Base-by-base conservation (phyloP, 1,140 invertebrate species). In the Lepidotrigona ventralis region DNA sequence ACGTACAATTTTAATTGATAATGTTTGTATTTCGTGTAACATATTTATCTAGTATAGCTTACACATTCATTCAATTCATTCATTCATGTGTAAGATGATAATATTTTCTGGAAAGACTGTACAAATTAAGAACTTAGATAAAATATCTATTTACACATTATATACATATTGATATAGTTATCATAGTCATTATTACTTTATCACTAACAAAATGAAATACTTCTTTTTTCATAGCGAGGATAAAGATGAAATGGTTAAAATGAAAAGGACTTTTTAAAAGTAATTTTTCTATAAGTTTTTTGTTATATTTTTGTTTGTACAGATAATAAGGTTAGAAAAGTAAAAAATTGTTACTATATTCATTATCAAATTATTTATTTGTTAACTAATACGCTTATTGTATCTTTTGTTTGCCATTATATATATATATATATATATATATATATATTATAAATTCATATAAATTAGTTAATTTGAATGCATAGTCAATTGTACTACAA, bases 341-440 rank as follows among this genome's bases (percentile, higher is more conserved):
- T 4, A 46, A 46, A 70, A 70, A 46, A 6, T 11, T 74, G 21
- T 74, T 74, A 33, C 15, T 15, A 56, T 17, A 15, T 23, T 56
- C 1, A 74, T 2, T 33, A 54, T 74, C 1, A 60, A 75, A n/a
- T 69, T 26, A 64, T 75, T 64, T 72, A 46, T 79, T 51, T 39
- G 54, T 66, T 70, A 54, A 51, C 51, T 53, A 79, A 86, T 15
- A 54, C 23, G 56, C 46, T 72, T 71, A 58, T 58, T 46, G 9
- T 46, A 66, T 56, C 15, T 29, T 54, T 46, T 26, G 23, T 73
- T 71, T 70, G 15, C 81, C 58, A 82, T 79, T 76, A 88, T 90
- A 85, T 51, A 86, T 89, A 83, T 78, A n/a, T 76, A 88, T 90
- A 85, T n/a, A n/a, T n/a, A n/a, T n/a, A n/a, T n/a, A n/a, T n/a